Percentiles rank a stretch among this genome's conserved stretches.
phyloP scores from a whole-genome alignment of 1,140 invertebrate species.

The Drosophila punjabiensis region DNA sequence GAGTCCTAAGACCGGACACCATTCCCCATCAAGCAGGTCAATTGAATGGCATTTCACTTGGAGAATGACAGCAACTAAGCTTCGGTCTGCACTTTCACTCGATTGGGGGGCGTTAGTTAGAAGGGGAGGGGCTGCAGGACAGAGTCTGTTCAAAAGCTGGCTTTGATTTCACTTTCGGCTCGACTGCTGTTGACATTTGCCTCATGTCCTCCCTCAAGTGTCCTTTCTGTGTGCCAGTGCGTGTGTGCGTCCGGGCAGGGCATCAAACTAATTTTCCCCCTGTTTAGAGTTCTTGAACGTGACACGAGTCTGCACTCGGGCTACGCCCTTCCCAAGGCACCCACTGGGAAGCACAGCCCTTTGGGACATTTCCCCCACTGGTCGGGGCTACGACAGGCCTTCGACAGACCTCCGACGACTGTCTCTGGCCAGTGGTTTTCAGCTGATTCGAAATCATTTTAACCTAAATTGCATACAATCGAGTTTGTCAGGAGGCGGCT shows the following conservation, averaged over 20 bases:
- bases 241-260: conserved; percentile 7
- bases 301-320: conserved; percentile 75
- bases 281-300: conserved; percentile 81
- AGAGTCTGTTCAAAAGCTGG: conserved; percentile 44
- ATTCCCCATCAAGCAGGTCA: conserved; percentile 56
- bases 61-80: conserved; percentile 73
- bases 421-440: conserved; percentile 57
- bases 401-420: conserved; percentile 39
- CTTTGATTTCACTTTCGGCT: conserved; percentile 77
- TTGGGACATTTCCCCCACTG: conserved; percentile 8
- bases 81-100: conserved; percentile 71
- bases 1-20: neutral
- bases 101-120: conserved; percentile 20
- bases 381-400: conserved; percentile 4
- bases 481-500: conserved; percentile 59
- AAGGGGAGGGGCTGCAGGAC: neutral
- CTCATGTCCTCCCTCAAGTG: conserved; percentile 27
- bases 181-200: conserved; percentile 75
- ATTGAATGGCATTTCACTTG: conserved; percentile 78
- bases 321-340: conserved; percentile 30
- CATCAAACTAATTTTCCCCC: conserved; percentile 81
- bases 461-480: conserved; percentile 79
- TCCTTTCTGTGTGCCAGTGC: conserved; percentile 24
- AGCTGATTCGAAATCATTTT: conserved; percentile 80
- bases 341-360: conserved; percentile 4